phyloP scores from a whole-genome alignment of 2,113 vertebrate species.

The Syngnathus floridae region DNA sequence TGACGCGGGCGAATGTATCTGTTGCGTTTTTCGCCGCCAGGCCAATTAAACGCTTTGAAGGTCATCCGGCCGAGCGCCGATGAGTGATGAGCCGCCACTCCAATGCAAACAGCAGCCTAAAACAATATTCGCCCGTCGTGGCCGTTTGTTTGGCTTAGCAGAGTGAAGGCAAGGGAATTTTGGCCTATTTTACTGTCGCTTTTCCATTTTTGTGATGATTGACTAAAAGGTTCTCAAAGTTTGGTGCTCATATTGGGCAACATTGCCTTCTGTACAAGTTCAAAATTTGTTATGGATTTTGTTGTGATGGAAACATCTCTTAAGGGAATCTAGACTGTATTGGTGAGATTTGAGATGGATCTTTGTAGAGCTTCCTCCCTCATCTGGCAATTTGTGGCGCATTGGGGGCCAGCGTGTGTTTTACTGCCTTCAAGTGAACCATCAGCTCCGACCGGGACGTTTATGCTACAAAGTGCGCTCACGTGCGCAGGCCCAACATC shows the following conservation, averaged over 20 bases:
- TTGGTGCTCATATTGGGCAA: neutral
- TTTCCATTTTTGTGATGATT: too few species aligned
- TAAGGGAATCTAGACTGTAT: conserved; percentile 13
- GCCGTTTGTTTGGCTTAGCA: neutral
- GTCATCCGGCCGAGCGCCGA: neutral
- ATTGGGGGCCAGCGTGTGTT: conserved; percentile 50
- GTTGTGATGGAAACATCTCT: neutral
- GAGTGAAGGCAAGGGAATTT: too few species aligned
- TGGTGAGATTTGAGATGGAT: conserved; percentile 21
- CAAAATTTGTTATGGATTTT: neutral
- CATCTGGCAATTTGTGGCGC: neutral
- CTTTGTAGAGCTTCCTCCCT: conserved; percentile 20
- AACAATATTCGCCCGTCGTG: conserved; percentile 20
- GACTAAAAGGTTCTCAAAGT: too few species aligned
- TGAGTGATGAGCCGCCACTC: conserved; percentile 37
- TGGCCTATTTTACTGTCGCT: too few species aligned
- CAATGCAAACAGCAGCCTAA: conserved; percentile 36
- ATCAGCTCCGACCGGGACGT: conserved; percentile 69
- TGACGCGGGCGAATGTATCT: conserved; percentile 17
- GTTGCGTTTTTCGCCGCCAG: conserved; percentile 28
- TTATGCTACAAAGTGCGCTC: conserved; percentile 64
- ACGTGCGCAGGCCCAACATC: conserved; percentile 53
- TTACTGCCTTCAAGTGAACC: conserved; percentile 70
- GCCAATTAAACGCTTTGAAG: conserved; percentile 45
- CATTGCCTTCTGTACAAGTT: neutral